Base-by-base conservation (phyloP, 2,113 vertebrate genomes). In the Baryphthengus martii region DNA sequence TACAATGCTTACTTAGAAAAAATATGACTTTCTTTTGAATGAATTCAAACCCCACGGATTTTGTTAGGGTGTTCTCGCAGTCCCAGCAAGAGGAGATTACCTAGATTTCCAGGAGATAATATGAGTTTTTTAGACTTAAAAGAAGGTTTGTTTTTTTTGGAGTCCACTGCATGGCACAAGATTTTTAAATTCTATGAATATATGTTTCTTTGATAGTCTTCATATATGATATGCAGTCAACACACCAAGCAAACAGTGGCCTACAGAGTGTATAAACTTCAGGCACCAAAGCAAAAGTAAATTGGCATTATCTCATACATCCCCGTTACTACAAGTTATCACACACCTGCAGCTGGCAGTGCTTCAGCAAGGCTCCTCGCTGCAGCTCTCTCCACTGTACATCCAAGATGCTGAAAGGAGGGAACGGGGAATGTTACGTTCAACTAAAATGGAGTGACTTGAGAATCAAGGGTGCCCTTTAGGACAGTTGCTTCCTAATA, bases 301-400 rank as follows among this genome's bases (percentile, higher is more conserved):
- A 73, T 25, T 0, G 0, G 2, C 23, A 62, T 16, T 31, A 21
- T 56, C 25, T 93, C 39, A 10, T 26, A 26, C 13, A 45, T 37
- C 42, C 40, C n/a, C 62, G 37, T 31, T 63, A 44, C 14, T 16
- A 21, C 20, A n/a, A 1, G 17, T 35, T 25, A 17, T 65, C 55
- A 20, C 14, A 16, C 7, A 23, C 7, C 37, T 70, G 21, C 33
- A 58, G 58, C 3, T 8, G 2, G 15, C 39, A 47, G 31, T 1
- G 7, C 35, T 65, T 52, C 71, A 23, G 4, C 3, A 50, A 33
- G 20, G 13, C 26, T 90, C 12, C 42, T 61, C 1, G 0, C 14
- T 47, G 26, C 70, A 77, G 59, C 18, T 62, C 14, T 7, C n/a
- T 44, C 31, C 47, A 39, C 13, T 2, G 1, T 28, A 19, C 7